These are phyloP conservation scores for Holotrichia oblita DNA, from an alignment of 1,140 invertebrate species.

Conservation along the genomic window DNA sequence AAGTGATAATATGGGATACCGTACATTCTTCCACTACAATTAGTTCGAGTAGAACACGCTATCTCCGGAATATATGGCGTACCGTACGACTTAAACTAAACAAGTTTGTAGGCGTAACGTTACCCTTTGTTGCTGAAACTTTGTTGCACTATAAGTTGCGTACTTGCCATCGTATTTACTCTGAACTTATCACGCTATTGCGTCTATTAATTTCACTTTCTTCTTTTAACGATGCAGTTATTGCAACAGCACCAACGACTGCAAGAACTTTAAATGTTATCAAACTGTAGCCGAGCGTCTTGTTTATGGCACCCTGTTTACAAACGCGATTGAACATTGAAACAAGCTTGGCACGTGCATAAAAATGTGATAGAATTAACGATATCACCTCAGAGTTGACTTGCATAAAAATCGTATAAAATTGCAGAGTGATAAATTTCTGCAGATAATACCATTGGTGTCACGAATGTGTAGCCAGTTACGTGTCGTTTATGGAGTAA, in stretches of 20 bases:
- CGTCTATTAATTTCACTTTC: slow-evolving; percentile 8
- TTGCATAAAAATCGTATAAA: no score
- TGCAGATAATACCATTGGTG: no score
- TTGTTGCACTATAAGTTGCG: background rate
- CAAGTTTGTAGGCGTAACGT: background rate
- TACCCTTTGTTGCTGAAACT: no score
- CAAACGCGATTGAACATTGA: background rate
- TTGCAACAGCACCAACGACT: background rate
- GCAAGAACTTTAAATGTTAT: slow-evolving; percentile 8
- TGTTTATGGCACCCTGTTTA: background rate
- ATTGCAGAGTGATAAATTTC: no score
- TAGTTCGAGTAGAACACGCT: slow-evolving; percentile 7
- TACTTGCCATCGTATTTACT: background rate
- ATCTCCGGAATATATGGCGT: slow-evolving; percentile 3
- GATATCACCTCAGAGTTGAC: no score
- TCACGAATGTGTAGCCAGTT: no score
- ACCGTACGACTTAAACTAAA: slow-evolving; percentile 8
- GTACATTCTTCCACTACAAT: slow-evolving; percentile 12
- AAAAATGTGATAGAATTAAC: no score
- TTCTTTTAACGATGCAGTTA: background rate
- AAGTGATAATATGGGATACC: slow-evolving; percentile 11
- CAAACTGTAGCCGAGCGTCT: background rate
- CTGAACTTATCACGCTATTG: background rate
- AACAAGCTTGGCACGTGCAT: no score
- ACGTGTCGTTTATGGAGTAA: no score